Conservation (phyloP, 23 tunicate species). For the Trididemnum clinides region DNA sequence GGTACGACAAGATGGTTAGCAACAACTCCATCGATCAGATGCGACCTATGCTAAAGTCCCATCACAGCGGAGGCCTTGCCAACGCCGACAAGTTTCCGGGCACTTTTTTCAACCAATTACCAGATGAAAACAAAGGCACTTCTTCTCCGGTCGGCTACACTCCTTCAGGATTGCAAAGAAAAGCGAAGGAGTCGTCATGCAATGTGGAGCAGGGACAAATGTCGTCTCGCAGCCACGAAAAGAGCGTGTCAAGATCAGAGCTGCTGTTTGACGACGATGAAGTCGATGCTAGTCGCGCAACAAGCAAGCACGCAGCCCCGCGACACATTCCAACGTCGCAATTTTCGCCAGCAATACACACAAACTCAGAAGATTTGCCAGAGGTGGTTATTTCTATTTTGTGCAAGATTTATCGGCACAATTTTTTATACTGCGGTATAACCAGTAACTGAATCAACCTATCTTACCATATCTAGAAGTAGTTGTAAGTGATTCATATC, state of each 20-base stretch:
- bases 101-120: neutral
- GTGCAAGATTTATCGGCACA: too few relatives aligned
- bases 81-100: conserved; percentile 22
- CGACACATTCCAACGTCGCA: conserved; percentile 33
- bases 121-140: neutral
- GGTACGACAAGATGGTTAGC: conserved; percentile 36
- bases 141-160: conserved; percentile 55
- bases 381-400: neutral
- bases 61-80: neutral
- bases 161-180: conserved; percentile 52
- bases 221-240: neutral
- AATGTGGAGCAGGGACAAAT: neutral
- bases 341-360: conserved; percentile 27
- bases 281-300: neutral
- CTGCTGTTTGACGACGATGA: neutral
- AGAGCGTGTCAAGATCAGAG: neutral
- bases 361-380: conserved; percentile 17
- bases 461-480: too few relatives aligned
- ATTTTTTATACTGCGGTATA: neutral
- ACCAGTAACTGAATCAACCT: neutral
- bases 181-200: neutral
- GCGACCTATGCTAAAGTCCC: conserved; percentile 44
- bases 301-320: neutral
- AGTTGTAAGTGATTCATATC: too few relatives aligned
- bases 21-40: conserved; percentile 42